Evolutionary conservation across 2,888 invertebrate species (phyloP).

Genomic region (Trachelus stipa): DNA sequence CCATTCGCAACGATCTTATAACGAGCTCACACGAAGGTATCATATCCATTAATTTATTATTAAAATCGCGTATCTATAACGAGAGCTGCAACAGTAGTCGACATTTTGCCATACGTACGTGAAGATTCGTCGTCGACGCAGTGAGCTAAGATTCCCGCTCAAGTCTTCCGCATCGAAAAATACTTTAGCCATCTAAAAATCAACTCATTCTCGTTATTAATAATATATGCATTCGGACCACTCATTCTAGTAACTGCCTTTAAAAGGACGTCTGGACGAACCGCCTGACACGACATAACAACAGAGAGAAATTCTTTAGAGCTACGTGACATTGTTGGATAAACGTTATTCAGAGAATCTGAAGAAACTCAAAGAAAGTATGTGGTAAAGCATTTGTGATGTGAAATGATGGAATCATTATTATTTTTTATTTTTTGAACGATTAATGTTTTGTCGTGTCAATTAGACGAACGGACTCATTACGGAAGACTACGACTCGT

Average conservation of each 20-base stretch:
- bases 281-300: not conserved
- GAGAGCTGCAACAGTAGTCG: slow-evolving; percentile 60
- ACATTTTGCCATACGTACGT: slow-evolving; percentile 64
- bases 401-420: not conserved
- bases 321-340: not conserved
- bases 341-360: not conserved
- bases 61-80: not conserved
- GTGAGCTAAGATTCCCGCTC: slow-evolving; percentile 62
- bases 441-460: slow-evolving; percentile 14
- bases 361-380: not conserved
- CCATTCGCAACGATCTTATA: not conserved
- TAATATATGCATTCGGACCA: slow-evolving; percentile 64
- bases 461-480: slow-evolving; percentile 22
- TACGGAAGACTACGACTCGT: slow-evolving; percentile 43
- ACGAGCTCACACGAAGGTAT: not conserved
- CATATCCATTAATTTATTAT: not conserved
- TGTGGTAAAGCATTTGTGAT: not conserved
- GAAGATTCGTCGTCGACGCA: slow-evolving; percentile 53
- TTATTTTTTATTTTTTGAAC: not conserved
- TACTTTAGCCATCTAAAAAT: slow-evolving; percentile 67
- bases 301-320: not conserved
- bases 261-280: not conserved
- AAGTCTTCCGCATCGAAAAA: slow-evolving; percentile 63
- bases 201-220: slow-evolving; percentile 66
- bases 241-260: slow-evolving; percentile 50